A percentile compares a stretch with the other conserved stretches of the same genome.
These are phyloP conservation scores for Amphiduros pacificus DNA, from an alignment of 2,888 invertebrate genomes.

Conservation along the genomic window DNA sequence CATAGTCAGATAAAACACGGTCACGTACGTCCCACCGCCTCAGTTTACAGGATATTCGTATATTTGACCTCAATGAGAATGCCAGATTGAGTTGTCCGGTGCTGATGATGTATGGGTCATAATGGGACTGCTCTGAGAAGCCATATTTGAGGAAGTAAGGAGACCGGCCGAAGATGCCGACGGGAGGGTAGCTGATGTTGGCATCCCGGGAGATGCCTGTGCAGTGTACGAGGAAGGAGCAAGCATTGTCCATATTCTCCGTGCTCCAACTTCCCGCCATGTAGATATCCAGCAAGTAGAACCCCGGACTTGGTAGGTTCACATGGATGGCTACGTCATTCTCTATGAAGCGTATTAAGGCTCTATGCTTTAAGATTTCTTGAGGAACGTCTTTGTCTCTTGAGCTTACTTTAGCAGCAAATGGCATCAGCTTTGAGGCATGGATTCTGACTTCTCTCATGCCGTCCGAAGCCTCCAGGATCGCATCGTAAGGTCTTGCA, in stretches of 20 bases:
- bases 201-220: conserved; percentile 10
- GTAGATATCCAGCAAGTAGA: conserved; percentile 59
- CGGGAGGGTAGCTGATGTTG: conserved; percentile 23
- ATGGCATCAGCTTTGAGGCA: conserved; percentile 35
- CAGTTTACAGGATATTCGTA: conserved; percentile 16
- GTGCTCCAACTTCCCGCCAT: conserved; percentile 52
- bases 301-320: conserved; percentile 58
- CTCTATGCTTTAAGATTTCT: conserved; percentile 42
- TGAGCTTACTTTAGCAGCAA: conserved; percentile 49
- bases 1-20: conserved; percentile 14
- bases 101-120: conserved; percentile 23
- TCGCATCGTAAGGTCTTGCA: conserved; percentile 46
- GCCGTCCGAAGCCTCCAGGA: conserved; percentile 48
- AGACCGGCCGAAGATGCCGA: conserved; percentile 26
- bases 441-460: conserved; percentile 42
- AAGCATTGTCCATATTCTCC: conserved; percentile 53
- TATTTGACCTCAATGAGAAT: neutral
- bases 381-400: conserved; percentile 39
- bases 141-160: conserved; percentile 21
- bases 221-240: conserved; percentile 46
- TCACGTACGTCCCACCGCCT: conserved; percentile 19
- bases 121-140: conserved; percentile 19
- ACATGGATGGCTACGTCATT: conserved; percentile 54
- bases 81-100: conserved; percentile 12
- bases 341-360: conserved; percentile 45